Conservation (phyloP, 1,140 invertebrate genomes). For the Ctenoplectra terminalis region DNA sequence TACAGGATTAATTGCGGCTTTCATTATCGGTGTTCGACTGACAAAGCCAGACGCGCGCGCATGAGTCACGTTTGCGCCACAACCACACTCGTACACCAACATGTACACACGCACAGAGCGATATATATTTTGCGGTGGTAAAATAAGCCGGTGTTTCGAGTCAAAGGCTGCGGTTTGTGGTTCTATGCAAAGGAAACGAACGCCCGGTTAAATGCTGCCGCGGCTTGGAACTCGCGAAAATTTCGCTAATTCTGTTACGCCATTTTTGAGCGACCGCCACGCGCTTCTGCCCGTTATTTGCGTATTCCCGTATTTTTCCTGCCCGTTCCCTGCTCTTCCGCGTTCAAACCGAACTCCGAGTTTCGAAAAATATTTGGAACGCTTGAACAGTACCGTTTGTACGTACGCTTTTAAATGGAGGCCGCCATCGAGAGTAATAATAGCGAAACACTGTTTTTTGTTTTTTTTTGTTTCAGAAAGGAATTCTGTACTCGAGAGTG, state of each 20-base stretch:
- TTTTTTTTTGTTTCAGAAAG: background rate
- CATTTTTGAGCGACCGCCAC: background rate
- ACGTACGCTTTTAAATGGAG: background rate
- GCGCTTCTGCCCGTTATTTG: background rate
- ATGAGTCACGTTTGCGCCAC: background rate
- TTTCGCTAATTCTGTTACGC: conserved; percentile 21
- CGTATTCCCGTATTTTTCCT: conserved; percentile 5
- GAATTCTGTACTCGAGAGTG: too few relatives aligned
- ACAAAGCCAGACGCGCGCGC: conserved; percentile 30
- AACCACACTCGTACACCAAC: background rate
- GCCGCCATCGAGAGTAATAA: background rate
- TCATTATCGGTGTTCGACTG: conserved; percentile 41
- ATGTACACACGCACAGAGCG: too few relatives aligned
- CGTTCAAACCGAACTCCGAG: background rate
- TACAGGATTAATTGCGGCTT: conserved; percentile 52
- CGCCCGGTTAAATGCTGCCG: conserved; percentile 31
- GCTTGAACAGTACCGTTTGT: background rate
- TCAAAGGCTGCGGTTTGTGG: conserved; percentile 47
- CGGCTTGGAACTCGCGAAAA: conserved; percentile 20
- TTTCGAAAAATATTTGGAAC: background rate
- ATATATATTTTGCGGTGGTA: conserved; percentile 30
- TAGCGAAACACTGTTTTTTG: background rate
- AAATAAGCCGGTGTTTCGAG: conserved; percentile 50
- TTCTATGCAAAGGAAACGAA: conserved; percentile 47
- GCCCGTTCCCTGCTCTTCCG: too few relatives aligned